Base-by-base conservation (phyloP, 1,140 invertebrate species). In the Thrips palmi region DNA sequence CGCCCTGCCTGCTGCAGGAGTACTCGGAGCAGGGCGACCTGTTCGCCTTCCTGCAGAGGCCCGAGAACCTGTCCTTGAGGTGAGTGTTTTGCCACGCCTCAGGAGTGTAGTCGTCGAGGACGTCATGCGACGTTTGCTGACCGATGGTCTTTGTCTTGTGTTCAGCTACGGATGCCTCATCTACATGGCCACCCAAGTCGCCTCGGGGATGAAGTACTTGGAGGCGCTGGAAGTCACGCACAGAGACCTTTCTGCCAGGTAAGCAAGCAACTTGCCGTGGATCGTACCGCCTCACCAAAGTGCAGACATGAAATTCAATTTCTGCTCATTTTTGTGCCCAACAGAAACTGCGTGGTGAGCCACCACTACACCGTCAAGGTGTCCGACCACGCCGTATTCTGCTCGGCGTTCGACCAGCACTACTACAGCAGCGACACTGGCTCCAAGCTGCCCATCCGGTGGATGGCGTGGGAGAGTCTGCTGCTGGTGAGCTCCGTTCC, bases 301-400 rank as follows among this genome's bases (percentile, higher is more conserved):
- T n/a, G n/a, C n/a, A n/a, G n/a, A n/a, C n/a, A n/a, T n/a, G n/a
- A n/a, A n/a, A n/a, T n/a, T n/a, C n/a, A n/a, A n/a, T n/a, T n/a
- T n/a, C n/a, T n/a, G n/a, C n/a, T n/a, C n/a, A n/a, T n/a, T n/a
- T n/a, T n/a, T n/a, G n/a, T n/a, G n/a, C n/a, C n/a, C n/a, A n/a
- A n/a, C n/a, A n/a, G n/a, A n/a, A 92, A 92, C 59, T 83, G 85
- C 51, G 71, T 86, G 36, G 76, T 89, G 14, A 78, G 74, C 42
- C 72, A 80, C 43, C 72, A 80, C 47, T 74, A 81, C 42, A 62
- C 70, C 25, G 70, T 88, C 49, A 87, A 88, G 60, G 74, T 91
- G 40, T 78, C 83, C 6, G 85, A 91, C 59, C 85, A 88, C 56
- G 85, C 83, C 2, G 84, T 87, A 70, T 85, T 80, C 51, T 79